phyloP scores from a whole-genome alignment of 2,113 vertebrate genomes.

The Sinocyclocheilus grahami region DNA sequence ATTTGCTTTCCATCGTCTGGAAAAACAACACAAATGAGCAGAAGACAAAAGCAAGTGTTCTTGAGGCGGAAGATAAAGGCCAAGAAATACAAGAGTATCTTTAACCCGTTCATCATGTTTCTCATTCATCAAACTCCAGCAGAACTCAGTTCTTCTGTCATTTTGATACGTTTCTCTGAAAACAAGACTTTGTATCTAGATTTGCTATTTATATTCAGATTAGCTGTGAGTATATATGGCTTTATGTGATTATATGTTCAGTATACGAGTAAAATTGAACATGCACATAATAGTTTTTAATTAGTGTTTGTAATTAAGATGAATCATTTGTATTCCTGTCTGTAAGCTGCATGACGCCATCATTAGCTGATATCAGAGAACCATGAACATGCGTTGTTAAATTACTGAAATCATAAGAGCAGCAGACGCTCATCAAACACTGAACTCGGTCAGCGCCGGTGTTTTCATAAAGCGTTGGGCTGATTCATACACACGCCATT shows the following conservation, averaged over 20 bases:
- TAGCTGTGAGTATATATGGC: no score
- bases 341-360: no score
- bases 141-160: background rate
- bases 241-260: no score
- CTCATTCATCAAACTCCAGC: background rate
- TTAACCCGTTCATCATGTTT: conserved; percentile 24
- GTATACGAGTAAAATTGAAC: no score
- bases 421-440: background rate
- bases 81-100: conserved; percentile 50
- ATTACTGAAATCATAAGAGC: no score
- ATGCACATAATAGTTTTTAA: no score
- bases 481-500: conserved; percentile 62
- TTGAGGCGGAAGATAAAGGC: background rate
- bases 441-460: conserved; percentile 46
- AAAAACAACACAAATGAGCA: conserved; percentile 36
- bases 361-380: no score
- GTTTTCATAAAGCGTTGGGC: background rate
- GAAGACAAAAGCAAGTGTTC: conserved; percentile 7
- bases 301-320: no score
- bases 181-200: no score
- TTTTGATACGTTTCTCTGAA: background rate
- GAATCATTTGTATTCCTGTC: no score
- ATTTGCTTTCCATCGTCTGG: conserved; percentile 14
- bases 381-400: no score
- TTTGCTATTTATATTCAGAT: no score